Conservation (phyloP, 2,797 vertebrate genomes). For the Chrysolophus pictus region DNA sequence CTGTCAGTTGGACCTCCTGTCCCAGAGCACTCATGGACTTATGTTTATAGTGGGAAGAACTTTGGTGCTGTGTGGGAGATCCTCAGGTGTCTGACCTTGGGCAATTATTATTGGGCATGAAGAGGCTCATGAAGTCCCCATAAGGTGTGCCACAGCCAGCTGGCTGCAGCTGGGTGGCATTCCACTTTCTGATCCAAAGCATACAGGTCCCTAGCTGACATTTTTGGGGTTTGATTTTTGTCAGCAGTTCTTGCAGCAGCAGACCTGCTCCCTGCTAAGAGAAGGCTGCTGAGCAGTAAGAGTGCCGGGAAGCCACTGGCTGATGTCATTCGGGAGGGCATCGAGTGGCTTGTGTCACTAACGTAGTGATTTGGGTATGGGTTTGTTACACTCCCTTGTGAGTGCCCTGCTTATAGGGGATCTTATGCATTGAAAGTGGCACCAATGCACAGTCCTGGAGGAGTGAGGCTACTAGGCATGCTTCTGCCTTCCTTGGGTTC, state of each 20-base stretch:
- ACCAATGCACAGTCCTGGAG: accelerated
- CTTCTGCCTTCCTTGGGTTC: background rate
- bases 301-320: background rate
- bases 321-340: background rate
- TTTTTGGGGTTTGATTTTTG: background rate
- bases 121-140: background rate
- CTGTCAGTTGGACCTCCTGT: background rate
- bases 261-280: background rate
- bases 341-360: background rate
- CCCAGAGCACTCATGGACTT: background rate
- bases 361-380: too few species aligned
- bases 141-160: background rate
- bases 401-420: background rate
- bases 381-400: background rate
- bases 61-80: background rate
- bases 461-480: accelerated
- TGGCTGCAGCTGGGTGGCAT: background rate
- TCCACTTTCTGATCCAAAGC: background rate
- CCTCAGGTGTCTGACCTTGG: background rate
- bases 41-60: accelerated
- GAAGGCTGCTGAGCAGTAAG: background rate
- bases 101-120: background rate
- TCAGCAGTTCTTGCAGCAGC: background rate
- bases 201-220: background rate
- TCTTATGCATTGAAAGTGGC: background rate